Conservation (phyloP, 2,888 invertebrate genomes). For the Trissolcus japonicus region DNA sequence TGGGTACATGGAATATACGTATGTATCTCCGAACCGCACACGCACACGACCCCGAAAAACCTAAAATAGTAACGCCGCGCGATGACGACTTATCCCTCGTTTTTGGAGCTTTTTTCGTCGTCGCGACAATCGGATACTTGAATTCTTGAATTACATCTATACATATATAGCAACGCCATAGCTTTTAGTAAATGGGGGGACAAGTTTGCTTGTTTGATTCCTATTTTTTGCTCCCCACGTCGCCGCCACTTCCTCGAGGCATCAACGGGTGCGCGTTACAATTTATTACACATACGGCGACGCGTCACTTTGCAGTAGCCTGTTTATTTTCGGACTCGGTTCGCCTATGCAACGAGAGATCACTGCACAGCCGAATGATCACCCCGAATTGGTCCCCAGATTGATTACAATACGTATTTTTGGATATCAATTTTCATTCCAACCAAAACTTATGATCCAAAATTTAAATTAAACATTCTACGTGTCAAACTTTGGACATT, state of each 20-base stretch:
- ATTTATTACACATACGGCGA: slow-evolving; percentile 57
- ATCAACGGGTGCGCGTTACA: slow-evolving; percentile 55
- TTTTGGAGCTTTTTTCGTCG: slow-evolving; percentile 28
- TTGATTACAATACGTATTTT: slow-evolving; percentile 7
- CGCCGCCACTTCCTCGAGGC: slow-evolving; percentile 52
- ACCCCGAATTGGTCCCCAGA: slow-evolving; percentile 31
- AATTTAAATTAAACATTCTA: no score
- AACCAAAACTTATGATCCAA: no score
- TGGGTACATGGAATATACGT: not conserved
- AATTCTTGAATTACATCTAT: slow-evolving; percentile 67
- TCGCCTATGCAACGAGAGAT: slow-evolving; percentile 36
- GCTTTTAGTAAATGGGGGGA: slow-evolving; percentile 24
- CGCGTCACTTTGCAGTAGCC: slow-evolving; percentile 56
- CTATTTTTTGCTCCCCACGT: slow-evolving; percentile 55
- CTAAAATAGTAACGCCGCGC: slow-evolving; percentile 20
- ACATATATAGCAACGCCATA: slow-evolving; percentile 62
- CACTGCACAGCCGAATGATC: slow-evolving; percentile 28
- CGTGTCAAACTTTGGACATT: no score
- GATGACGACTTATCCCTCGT: slow-evolving; percentile 1
- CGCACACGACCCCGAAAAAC: not conserved
- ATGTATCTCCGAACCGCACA: not conserved
- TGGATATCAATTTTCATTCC: not conserved
- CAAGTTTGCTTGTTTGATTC: slow-evolving; percentile 50
- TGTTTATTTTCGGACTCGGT: slow-evolving; percentile 54
- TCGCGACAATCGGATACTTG: slow-evolving; percentile 65